Conservation (phyloP, 2,888 invertebrate genomes). For the Fabriciana adippe region DNA sequence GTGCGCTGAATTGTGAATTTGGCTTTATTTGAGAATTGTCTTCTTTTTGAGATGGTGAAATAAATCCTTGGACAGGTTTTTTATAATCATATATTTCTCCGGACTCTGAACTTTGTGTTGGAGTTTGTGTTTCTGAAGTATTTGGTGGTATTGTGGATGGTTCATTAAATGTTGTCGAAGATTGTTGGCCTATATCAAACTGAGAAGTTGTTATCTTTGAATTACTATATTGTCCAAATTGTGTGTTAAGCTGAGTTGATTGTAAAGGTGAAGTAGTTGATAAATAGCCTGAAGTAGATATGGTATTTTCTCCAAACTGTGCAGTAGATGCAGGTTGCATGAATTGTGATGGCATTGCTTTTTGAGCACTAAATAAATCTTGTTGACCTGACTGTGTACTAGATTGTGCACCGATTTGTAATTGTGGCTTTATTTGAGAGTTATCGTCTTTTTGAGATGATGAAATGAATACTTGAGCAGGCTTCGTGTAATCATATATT, state of each 20-base stretch:
- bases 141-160: conserved; percentile 1
- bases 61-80: conserved; percentile 9
- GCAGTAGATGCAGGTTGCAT: background rate
- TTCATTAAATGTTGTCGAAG: conserved; percentile 1
- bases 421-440: background rate
- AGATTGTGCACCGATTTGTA: background rate
- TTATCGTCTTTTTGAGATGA: conserved; percentile 1
- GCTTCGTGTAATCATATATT: conserved; percentile 28
- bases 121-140: conserved; percentile 1
- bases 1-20: background rate
- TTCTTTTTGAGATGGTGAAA: conserved; percentile 6
- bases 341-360: background rate
- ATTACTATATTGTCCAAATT: background rate
- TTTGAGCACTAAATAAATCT: background rate
- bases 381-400: conserved; percentile 19
- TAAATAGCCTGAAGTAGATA: too few species aligned
- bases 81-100: conserved; percentile 35
- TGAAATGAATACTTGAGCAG: conserved; percentile 12
- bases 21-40: background rate
- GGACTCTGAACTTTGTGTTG: conserved; percentile 27
- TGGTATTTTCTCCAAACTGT: too few species aligned
- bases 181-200: background rate
- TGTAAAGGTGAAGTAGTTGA: too few species aligned
- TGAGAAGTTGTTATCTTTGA: background rate
- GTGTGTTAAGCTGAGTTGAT: background rate